Base-by-base conservation (phyloP, 2,113 vertebrate species). In the Trinectes maculatus region DNA sequence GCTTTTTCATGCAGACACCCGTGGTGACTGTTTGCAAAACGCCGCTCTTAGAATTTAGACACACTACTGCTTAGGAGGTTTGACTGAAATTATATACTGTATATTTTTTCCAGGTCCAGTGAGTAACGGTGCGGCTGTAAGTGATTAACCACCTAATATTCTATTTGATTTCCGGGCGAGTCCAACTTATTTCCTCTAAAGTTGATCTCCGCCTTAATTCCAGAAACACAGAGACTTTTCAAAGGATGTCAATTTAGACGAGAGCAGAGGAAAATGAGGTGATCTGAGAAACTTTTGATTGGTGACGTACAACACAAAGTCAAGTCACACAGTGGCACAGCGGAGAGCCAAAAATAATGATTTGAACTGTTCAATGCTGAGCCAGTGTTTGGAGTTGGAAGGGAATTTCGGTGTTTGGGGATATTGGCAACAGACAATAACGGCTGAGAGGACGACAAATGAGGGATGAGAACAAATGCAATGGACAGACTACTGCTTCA, bases 351-450 rank as follows among this genome's bases (percentile, higher is more conserved):
- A 18, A 66, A 69, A 73, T 48, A 82, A 78, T 63, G 74, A 83
- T 62, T 74, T 69, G 39, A 36, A 25, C 48, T 53, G 61, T 66
- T 81, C 61, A 63, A 36, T 66, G 75, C 59, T 71, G 68, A 86
- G 72, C 82, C 85, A 79, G 52, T 58, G 79, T 77, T 82, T 83
- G 70, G 77, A 61, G 19, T 79, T 68, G 34, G 67, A 76, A 67
- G 62, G 40, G 72, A 79, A 76, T 85, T 74, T 40, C 18, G 73
- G 72, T 67, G 34, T 72, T 88, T 21, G 42, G 47, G 3, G 21
- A 37, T 42, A 59, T 58, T 31, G 77, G 67, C 69, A 56, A 40
- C 40, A 68, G 25, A 63, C 28, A 26, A 64, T 34, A 59, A 60
- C 53, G 55, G 6, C 67, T 64, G 79, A 77, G 65, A 34, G 9